phyloP scores from a whole-genome alignment of 2,888 invertebrate species.

The Agrotis exclamationis region DNA sequence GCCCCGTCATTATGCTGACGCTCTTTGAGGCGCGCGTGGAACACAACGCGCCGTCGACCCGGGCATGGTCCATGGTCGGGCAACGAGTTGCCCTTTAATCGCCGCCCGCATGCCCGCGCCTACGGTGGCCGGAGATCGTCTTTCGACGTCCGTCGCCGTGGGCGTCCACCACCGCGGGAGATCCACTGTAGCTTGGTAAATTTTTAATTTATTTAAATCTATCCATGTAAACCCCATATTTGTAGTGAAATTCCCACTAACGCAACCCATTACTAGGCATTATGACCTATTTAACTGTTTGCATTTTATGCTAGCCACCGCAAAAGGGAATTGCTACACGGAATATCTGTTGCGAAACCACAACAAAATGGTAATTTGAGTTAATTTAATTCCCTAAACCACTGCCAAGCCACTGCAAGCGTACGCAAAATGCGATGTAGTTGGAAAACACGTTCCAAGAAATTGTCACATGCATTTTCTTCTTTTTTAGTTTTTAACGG shows the following conservation, averaged over 20 bases:
- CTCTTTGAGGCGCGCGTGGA: no score
- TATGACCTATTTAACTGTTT: not conserved
- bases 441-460: not conserved
- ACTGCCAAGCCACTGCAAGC: not conserved
- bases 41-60: no score
- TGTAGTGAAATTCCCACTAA: not conserved
- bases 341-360: not conserved
- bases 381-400: conserved; percentile 5
- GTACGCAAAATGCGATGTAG: not conserved
- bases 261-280: not conserved
- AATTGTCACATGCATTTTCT: not conserved
- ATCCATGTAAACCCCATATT: not conserved
- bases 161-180: no score
- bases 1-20: no score
- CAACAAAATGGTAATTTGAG: not conserved
- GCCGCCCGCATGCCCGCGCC: no score
- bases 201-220: not conserved
- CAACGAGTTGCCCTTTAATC: no score
- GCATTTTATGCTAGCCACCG: conserved; percentile 3
- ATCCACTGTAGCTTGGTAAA: not conserved
- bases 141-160: no score
- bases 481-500: not conserved
- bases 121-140: no score
- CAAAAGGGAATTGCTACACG: not conserved
- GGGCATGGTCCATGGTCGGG: no score